Conservation (phyloP, 2,888 invertebrate genomes). For the Hyposoter didymator region DNA sequence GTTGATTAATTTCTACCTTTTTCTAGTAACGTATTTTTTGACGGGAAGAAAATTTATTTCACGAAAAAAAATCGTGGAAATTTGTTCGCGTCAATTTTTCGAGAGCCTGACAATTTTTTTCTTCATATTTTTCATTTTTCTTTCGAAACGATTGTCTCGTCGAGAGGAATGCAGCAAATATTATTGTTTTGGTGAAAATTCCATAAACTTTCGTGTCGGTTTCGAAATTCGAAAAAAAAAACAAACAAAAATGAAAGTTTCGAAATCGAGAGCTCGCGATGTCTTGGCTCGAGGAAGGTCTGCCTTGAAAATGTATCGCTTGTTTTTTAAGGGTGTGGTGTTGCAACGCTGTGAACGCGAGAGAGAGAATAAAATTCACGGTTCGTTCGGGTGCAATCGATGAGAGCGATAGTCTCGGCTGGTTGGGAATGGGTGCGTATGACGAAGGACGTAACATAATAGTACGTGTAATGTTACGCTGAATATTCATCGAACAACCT, state of each 20-base stretch:
- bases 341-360: neutral
- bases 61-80: too few relatives aligned
- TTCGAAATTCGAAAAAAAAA: too few relatives aligned
- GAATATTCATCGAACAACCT: conserved; percentile 62
- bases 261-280: neutral
- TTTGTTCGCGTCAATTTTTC: neutral
- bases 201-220: neutral
- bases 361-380: conserved; percentile 9
- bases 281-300: neutral
- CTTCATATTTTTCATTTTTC: neutral
- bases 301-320: conserved; percentile 7
- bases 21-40: too few relatives aligned
- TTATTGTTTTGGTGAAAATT: neutral
- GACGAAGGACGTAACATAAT: conserved; percentile 50
- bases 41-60: too few relatives aligned
- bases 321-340: conserved; percentile 31
- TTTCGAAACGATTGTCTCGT: neutral
- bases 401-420: conserved; percentile 51
- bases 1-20: too few relatives aligned
- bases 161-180: neutral
- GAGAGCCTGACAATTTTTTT: neutral
- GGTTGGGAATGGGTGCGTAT: conserved; percentile 54
- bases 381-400: conserved; percentile 41
- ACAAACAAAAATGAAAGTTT: neutral
- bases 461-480: conserved; percentile 17